Base-by-base conservation (phyloP, 1,140 invertebrate species). In the Drosophila nigrodunni region DNA sequence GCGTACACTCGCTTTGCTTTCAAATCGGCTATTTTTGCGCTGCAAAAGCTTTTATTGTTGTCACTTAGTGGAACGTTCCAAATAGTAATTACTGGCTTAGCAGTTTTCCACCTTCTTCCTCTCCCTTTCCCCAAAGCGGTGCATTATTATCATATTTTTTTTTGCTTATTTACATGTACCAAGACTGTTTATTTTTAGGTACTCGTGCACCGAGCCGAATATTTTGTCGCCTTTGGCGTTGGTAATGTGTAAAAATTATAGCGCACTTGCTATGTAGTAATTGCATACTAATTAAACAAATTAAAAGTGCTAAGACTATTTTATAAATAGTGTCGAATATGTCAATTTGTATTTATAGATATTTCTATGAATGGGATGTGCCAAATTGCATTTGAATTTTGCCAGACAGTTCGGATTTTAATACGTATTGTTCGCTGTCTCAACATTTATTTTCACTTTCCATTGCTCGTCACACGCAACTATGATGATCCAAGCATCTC, bases 1-100 rank as follows among this genome's bases (percentile, higher is more conserved):
- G 60, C 77, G 78, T 75, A 65, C 82, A 87, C 75, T 85, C 82
- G 82, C 64, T 78, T 85, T 78, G 82, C 64, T 58, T 86, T 35
- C 67, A 74, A 69, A 69, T 55, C 55, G 61, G 43, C 65, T 74
- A 30, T 30, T 80, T 50, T 85, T 74, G 74, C 61, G 61, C 54
- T 61, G 67, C 60, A 11, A 39, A 30, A 44, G 59, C 39, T 70
- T 70, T 85, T 62, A 37, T 78, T 68, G 60, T 82, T 82, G 55
- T 67, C 76, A 64, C 79, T 75, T 78, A 69, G 59, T 41, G 15
- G 54, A 44, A 50, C 74, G 69, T 44, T 60, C 37, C 58, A 81
- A 67, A 65, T 49, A 78, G 60, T 73, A 87, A 76, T 78, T 73
- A 83, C 58, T 5, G 39, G 13, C n/a, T 7, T 15, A 37, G 15